phyloP scores from a whole-genome alignment of 2,113 vertebrate genomes.

The Calidris pugnax region DNA sequence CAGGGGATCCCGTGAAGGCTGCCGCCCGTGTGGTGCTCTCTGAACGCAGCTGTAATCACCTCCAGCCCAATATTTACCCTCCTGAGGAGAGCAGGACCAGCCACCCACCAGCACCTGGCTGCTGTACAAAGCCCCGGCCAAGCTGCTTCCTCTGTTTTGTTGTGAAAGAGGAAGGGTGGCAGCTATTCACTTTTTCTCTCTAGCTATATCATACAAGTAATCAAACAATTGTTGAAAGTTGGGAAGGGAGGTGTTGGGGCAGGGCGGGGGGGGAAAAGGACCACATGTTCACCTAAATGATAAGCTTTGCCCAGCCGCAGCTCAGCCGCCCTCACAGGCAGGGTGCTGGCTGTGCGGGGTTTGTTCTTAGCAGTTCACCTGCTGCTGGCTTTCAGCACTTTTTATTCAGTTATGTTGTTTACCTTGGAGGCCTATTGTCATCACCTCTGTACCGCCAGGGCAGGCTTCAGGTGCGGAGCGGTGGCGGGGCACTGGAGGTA shows the following conservation, averaged over 20 bases:
- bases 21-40: neutral
- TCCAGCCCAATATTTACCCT: slow-evolving; percentile 63
- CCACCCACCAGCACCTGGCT: slow-evolving; percentile 57
- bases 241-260: neutral
- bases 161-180: neutral
- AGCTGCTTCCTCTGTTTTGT: slow-evolving; percentile 41
- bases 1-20: neutral
- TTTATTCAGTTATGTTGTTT: slow-evolving; percentile 68
- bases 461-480: slow-evolving; percentile 78
- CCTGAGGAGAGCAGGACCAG: slow-evolving; percentile 16
- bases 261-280: neutral
- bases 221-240: slow-evolving; percentile 46
- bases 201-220: slow-evolving; percentile 10
- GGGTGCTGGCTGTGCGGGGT: neutral
- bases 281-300: neutral
- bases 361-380: slow-evolving; percentile 82
- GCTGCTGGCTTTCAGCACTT: slow-evolving; percentile 80
- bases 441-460: slow-evolving; percentile 73
- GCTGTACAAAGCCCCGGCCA: neutral
- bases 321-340: neutral
- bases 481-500: rapidly evolving
- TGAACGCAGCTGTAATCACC: slow-evolving; percentile 40
- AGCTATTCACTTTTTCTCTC: neutral
- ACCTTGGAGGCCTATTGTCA: slow-evolving; percentile 72
- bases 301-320: slow-evolving; percentile 46